A percentile compares a stretch with the other conserved stretches of the same genome.
These are phyloP conservation scores for Epinephelus awoara DNA, from an alignment of 2,797 vertebrate genomes.

Conservation along the genomic window DNA sequence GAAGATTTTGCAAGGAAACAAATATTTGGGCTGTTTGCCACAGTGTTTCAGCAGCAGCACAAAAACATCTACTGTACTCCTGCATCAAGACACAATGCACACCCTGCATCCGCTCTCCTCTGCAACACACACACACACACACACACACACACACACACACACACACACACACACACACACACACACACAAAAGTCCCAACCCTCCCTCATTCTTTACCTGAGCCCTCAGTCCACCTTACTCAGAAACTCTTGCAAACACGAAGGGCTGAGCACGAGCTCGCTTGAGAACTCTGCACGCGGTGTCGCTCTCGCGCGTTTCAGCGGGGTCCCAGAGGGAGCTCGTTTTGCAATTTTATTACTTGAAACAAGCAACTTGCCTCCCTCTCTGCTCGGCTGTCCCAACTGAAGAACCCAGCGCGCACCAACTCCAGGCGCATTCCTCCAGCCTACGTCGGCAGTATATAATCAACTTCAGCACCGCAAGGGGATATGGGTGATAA, in stretches of 20 bases:
- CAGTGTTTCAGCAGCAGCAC: conserved; percentile 53
- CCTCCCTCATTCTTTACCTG: conserved; percentile 67
- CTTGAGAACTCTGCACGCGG: conserved; percentile 12
- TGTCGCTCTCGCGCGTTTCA: neutral
- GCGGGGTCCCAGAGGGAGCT: conserved; percentile 16
- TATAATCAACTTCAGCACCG: conserved; percentile 62
- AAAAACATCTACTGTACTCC: conserved; percentile 29
- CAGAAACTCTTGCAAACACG: conserved; percentile 60
- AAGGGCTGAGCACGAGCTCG: conserved; percentile 25
- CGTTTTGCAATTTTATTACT: conserved; percentile 16
- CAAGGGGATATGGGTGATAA: conserved; percentile 82
- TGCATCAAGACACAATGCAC: conserved; percentile 48
- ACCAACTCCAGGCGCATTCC: conserved; percentile 26
- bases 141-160: conserved; percentile 42
- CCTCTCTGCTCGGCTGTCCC: conserved; percentile 36
- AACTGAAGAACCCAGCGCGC: conserved; percentile 46
- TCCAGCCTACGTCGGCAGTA: conserved; percentile 35
- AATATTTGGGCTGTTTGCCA: neutral
- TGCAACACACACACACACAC: conserved; percentile 33
- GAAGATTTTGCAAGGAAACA: neutral
- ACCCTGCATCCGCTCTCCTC: conserved; percentile 33
- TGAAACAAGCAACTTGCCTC: conserved; percentile 39
- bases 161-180: too few species aligned
- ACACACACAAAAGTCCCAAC: conserved; percentile 38
- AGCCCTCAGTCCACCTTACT: conserved; percentile 57